Evolutionary conservation across 2,113 vertebrate genomes (phyloP).

Genomic region (Entomyzon cyanotis): DNA sequence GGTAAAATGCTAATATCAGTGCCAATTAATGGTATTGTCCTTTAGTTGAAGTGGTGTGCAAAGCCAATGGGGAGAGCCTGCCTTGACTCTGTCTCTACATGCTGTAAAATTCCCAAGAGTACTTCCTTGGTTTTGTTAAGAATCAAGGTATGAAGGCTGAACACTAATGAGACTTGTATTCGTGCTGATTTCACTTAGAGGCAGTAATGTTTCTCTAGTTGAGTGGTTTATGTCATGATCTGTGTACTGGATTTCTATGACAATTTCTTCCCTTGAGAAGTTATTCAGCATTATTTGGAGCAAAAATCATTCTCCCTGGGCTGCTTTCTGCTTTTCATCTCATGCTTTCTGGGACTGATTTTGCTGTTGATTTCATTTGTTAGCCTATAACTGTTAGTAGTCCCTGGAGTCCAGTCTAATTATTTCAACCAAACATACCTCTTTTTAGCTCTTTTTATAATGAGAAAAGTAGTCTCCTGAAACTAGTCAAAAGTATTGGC

Average conservation of each 20-base stretch:
- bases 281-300: neutral
- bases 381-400: neutral
- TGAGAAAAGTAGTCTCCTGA: neutral
- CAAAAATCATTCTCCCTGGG: neutral
- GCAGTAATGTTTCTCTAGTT: neutral
- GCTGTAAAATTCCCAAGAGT: neutral
- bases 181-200: neutral
- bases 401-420: neutral
- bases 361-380: conserved; percentile 28
- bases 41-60: neutral
- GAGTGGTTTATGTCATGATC: neutral
- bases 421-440: neutral
- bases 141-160: neutral
- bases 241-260: conserved; percentile 17
- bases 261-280: neutral
- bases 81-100: neutral
- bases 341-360: neutral
- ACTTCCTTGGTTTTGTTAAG: neutral
- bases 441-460: neutral
- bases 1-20: neutral
- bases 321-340: conserved; percentile 7
- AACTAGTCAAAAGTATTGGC: neutral
- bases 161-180: neutral
- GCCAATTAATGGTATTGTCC: neutral
- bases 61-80: neutral